Percentiles rank a stretch among this genome's conserved stretches.
Evolutionary conservation across 1,140 invertebrate species (phyloP).

Genomic region (Drosophila malerkotliana): DNA sequence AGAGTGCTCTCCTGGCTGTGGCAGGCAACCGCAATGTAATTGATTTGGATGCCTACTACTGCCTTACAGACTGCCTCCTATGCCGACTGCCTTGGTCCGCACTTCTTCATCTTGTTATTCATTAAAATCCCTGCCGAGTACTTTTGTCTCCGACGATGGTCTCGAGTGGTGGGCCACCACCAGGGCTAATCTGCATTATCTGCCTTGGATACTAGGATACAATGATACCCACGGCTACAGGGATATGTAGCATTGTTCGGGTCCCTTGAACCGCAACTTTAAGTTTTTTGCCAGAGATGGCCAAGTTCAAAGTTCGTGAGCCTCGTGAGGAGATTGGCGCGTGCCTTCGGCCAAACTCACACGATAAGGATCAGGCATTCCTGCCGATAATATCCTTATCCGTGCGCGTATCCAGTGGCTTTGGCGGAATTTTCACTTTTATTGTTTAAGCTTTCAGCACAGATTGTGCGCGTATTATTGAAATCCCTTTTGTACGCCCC

Average conservation of each 20-base stretch:
- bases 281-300: conserved; percentile 24
- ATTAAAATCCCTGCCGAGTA: conserved; percentile 67
- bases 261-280: conserved; percentile 41
- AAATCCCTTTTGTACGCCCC: conserved; percentile 72
- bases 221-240: conserved; percentile 34
- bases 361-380: conserved; percentile 3
- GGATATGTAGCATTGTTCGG: conserved; percentile 50
- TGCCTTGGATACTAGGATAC: conserved; percentile 11
- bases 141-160: conserved; percentile 49
- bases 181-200: conserved; percentile 71
- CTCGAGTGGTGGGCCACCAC: conserved; percentile 35
- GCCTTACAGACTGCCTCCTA: neutral
- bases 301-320: conserved; percentile 4
- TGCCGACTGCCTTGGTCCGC: conserved; percentile 3
- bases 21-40: conserved; percentile 44
- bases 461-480: conserved; percentile 76
- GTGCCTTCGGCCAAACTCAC: neutral
- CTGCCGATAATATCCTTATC: conserved; percentile 62
- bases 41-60: conserved; percentile 51
- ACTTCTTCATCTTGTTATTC: conserved; percentile 54
- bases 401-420: conserved; percentile 33
- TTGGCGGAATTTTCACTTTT: conserved; percentile 73
- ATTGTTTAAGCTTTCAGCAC: conserved; percentile 80
- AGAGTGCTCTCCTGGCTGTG: conserved; percentile 38
- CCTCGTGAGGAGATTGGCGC: neutral